phyloP scores from a whole-genome alignment of 1,140 invertebrate species.

The Drosophila melanica region DNA sequence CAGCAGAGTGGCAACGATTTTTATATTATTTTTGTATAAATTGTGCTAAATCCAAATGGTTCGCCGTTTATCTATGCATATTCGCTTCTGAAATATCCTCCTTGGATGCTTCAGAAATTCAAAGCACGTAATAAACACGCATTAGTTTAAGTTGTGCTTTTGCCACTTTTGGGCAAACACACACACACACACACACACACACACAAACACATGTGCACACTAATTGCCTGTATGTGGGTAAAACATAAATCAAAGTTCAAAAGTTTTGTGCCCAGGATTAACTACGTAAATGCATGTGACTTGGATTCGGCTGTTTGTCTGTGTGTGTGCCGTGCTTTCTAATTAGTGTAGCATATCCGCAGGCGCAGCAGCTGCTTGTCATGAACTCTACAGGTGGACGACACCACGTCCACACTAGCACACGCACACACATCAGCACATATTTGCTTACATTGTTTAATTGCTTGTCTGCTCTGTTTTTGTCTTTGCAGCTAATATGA shows the following conservation, averaged over 20 bases:
- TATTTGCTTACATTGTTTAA: conserved; percentile 9
- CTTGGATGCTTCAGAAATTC: conserved; percentile 49
- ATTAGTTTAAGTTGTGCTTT: conserved; percentile 60
- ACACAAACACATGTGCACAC: conserved; percentile 14
- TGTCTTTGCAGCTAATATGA: conserved; percentile 74
- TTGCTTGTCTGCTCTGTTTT: conserved; percentile 35
- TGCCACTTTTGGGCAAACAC: conserved; percentile 38
- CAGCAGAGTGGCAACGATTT: conserved; percentile 22
- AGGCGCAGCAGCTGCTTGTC: conserved; percentile 42
- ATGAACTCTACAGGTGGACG: conserved; percentile 58
- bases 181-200: conserved; percentile 15
- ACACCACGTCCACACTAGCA: not conserved
- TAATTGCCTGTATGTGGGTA: conserved; percentile 58
- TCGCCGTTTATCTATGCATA: conserved; percentile 48
- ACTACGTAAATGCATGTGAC: conserved; percentile 65
- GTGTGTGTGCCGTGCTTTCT: conserved; percentile 59
- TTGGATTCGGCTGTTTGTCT: conserved; percentile 15
- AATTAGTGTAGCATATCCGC: conserved; percentile 63
- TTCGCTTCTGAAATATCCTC: conserved; percentile 19
- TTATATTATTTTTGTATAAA: conserved; percentile 13
- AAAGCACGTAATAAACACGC: conserved; percentile 68
- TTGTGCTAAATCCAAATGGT: conserved; percentile 40
- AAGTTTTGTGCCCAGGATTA: conserved; percentile 72
- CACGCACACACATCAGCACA: not conserved
- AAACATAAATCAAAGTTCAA: conserved; percentile 79